Base-by-base conservation (phyloP, 2,113 vertebrate species). In the Glaucomys volans region DNA sequence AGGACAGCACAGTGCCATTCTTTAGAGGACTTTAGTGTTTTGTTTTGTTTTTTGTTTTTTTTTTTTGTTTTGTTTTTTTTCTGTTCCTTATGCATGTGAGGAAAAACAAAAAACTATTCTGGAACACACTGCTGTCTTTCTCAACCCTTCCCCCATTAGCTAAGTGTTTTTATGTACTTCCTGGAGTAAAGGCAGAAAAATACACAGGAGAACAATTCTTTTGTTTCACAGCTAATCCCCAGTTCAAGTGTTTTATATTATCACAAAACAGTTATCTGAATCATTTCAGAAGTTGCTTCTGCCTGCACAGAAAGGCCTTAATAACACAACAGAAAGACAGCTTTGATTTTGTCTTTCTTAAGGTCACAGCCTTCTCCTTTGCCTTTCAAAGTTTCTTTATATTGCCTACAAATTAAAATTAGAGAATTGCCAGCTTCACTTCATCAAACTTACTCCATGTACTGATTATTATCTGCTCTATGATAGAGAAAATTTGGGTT, bases 171-270 rank as follows among this genome's bases (percentile, higher is more conserved):
- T 88, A 16, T 87, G 30, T 77, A 32, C 76, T 89, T 96, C 74
- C 10, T 84, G 50, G 42, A 89, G n/a, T 72, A 37, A 88, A 67
- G n/a, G 22, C 66, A 22, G 35, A 54, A 50, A 57, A 69, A 75
- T n/a, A 62, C 54, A 96, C 50, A 85, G 32, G n/a, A 71, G 47
- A 95, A 87, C 1, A 42, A 20, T 95, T 52, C 18, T 28, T 87
- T 95, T 87, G 44, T 81, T 96, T 97, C 42, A 84, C 87, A 93
- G 80, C 50, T 77, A 88, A 97, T 81, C 52, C 94, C 24, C 74
- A 71, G 30, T 37, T 95, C 82, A 93, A 95, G 28, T 93, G 74
- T 77, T 92, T 95, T 42, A 90, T 47, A 81, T 91, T 96, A 72
- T 20, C 83, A 76, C 42, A 37, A 93, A 97, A 79, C 7, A 87